These are phyloP conservation scores for Entelurus aequoreus DNA, from an alignment of 2,113 vertebrate genomes.

Conservation along the genomic window DNA sequence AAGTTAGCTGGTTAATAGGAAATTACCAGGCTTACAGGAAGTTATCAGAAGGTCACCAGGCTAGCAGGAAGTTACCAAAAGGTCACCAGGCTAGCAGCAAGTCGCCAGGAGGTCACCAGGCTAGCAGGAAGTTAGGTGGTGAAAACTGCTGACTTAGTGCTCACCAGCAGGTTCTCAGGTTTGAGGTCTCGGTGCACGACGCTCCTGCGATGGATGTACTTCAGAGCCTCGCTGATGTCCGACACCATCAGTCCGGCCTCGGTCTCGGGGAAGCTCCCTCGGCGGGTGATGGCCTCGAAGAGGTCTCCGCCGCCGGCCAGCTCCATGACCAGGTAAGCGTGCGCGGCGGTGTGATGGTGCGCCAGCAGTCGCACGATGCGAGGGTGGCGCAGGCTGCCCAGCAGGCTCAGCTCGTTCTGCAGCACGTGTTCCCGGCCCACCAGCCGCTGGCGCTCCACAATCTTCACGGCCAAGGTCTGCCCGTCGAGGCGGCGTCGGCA, in stretches of 20 bases:
- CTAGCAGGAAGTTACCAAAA: too few relatives aligned
- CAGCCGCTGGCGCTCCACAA: slow-evolving; percentile 87
- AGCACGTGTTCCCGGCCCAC: slow-evolving; percentile 92
- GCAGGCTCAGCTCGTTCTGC: slow-evolving; percentile 89
- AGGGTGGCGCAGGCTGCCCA: slow-evolving; percentile 85
- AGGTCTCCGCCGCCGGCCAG: slow-evolving; percentile 89
- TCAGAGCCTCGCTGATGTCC: slow-evolving; percentile 84
- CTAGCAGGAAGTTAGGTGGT: too few relatives aligned
- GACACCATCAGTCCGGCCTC: slow-evolving; percentile 84
- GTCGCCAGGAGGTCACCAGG: too few relatives aligned
- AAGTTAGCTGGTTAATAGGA: too few relatives aligned
- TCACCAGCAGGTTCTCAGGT: slow-evolving; percentile 94
- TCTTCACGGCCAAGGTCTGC: slow-evolving; percentile 84
- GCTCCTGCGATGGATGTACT: slow-evolving; percentile 86
- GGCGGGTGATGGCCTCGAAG: slow-evolving; percentile 90
- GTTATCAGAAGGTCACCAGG: too few relatives aligned
- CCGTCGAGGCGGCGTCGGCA: slow-evolving; percentile 72
- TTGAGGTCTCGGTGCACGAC: slow-evolving; percentile 95
- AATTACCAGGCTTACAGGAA: too few relatives aligned
- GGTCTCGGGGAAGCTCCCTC: slow-evolving; percentile 81
- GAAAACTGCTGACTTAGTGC: slow-evolving; percentile 22
- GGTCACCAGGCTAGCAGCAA: too few relatives aligned
- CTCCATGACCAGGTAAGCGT: slow-evolving; percentile 91
- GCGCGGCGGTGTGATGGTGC: slow-evolving; percentile 81
- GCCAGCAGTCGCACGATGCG: slow-evolving; percentile 86